Percentiles rank a stretch among this genome's conserved stretches.
Conservation (phyloP, 2,113 vertebrate genomes). For the Chamaetylas fuelleborni region DNA sequence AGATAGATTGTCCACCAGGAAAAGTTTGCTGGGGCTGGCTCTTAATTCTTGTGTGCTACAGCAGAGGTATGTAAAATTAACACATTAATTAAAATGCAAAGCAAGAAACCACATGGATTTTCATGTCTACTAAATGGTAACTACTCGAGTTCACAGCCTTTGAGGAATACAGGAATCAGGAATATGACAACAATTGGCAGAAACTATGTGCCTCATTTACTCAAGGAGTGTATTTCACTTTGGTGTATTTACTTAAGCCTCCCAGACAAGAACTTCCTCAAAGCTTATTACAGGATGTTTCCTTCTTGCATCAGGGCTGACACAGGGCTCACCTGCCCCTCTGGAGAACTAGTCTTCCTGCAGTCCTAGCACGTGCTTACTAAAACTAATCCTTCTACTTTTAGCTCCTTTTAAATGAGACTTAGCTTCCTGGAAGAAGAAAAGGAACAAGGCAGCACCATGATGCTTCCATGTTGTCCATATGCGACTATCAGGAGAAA, state of each 20-base stretch:
- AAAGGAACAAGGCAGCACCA: background rate
- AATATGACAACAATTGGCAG: background rate
- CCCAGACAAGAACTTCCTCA: background rate
- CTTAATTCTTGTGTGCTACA: background rate
- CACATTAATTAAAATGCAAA: background rate
- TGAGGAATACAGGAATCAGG: background rate
- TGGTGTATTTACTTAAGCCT: background rate
- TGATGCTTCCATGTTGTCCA: background rate
- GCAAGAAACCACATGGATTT: background rate
- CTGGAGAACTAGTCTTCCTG: background rate
- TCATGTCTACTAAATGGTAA: background rate
- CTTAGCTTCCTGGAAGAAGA: background rate
- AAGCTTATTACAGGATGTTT: background rate
- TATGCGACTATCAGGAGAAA: background rate
- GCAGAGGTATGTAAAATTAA: background rate
- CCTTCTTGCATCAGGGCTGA: background rate
- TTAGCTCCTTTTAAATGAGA: background rate
- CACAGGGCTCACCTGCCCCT: background rate
- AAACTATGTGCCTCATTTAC: background rate
- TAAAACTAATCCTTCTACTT: background rate
- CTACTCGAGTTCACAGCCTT: background rate
- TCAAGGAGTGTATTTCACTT: background rate
- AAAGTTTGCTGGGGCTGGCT: background rate
- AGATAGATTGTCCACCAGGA: background rate
- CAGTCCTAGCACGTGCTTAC: background rate